These are phyloP conservation scores for Lepidocyrtoides sp. DNA, from an alignment of 2,888 invertebrate genomes.

Conservation along the genomic window DNA sequence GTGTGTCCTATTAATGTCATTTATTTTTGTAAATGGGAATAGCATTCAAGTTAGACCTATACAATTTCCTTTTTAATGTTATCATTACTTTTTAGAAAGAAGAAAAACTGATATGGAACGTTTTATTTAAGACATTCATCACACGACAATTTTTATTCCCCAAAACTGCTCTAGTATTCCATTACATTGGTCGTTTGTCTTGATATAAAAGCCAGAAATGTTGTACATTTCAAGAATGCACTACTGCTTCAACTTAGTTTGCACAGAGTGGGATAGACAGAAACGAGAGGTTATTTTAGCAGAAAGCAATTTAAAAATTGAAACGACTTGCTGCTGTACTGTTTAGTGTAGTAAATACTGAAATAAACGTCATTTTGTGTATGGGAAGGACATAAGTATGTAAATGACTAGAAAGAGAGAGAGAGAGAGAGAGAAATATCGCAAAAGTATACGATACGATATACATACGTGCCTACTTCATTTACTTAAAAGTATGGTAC, in stretches of 20 bases:
- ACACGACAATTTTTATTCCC: conserved; percentile 70
- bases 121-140: conserved; percentile 57
- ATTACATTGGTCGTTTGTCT: conserved; percentile 70
- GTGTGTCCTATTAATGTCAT: conserved; percentile 47
- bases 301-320: conserved; percentile 27
- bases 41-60: background rate
- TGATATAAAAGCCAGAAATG: conserved; percentile 63
- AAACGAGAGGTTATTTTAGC: conserved; percentile 28
- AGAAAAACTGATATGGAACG: conserved; percentile 7
- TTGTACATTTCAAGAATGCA: background rate
- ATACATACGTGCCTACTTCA: background rate
- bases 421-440: background rate
- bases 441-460: background rate
- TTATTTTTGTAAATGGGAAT: conserved; percentile 34
- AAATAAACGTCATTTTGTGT: conserved; percentile 41
- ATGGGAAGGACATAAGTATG: conserved; percentile 16
- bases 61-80: background rate
- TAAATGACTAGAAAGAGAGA: conserved; percentile 26
- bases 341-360: conserved; percentile 30
- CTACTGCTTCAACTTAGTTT: background rate
- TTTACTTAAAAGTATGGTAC: background rate
- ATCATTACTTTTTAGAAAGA: background rate
- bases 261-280: background rate
- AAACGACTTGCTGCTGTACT: conserved; percentile 33
- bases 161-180: conserved; percentile 74